A percentile compares a stretch with the other conserved stretches of the same genome.
Evolutionary conservation across 2,113 vertebrate genomes (phyloP).

Genomic region (Hippocampus barbouri): DNA sequence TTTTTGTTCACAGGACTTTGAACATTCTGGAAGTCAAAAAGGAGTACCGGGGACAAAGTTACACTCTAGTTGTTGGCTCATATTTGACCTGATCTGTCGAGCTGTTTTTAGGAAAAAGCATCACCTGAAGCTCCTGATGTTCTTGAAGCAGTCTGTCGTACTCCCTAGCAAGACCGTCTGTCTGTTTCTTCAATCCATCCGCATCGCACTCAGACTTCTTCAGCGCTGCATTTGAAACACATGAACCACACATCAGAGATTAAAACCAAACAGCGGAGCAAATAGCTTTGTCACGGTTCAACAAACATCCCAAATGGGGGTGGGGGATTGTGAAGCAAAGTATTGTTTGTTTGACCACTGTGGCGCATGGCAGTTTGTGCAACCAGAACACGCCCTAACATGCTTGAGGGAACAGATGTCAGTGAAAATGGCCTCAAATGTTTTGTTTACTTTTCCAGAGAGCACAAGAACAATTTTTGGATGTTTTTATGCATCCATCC

Average conservation of each 20-base stretch:
- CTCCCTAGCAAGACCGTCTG: slow-evolving; percentile 78
- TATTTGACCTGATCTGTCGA: neutral
- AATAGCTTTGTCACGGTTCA: neutral
- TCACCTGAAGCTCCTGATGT: slow-evolving; percentile 83
- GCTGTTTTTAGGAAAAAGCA: neutral
- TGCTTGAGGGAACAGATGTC: neutral
- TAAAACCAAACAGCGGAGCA: neutral
- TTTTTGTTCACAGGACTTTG: slow-evolving; percentile 58
- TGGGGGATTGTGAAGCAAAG: neutral
- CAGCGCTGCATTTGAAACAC: slow-evolving; percentile 74
- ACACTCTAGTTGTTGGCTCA: neutral
- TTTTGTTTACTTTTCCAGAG: too few species aligned
- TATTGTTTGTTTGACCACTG: neutral
- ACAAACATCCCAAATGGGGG: neutral
- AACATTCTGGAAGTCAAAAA: slow-evolving; percentile 48
- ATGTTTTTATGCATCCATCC: too few species aligned
- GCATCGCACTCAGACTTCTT: slow-evolving; percentile 76
- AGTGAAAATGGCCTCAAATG: neutral
- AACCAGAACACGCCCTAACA: neutral
- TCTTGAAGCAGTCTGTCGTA: slow-evolving; percentile 83
- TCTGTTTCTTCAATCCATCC: slow-evolving; percentile 75
- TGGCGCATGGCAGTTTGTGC: neutral
- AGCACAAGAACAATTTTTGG: too few species aligned
- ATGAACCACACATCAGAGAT: neutral
- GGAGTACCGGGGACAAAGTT: neutral